Conservation (phyloP, 2,888 invertebrate species). For the Globia sparganii region DNA sequence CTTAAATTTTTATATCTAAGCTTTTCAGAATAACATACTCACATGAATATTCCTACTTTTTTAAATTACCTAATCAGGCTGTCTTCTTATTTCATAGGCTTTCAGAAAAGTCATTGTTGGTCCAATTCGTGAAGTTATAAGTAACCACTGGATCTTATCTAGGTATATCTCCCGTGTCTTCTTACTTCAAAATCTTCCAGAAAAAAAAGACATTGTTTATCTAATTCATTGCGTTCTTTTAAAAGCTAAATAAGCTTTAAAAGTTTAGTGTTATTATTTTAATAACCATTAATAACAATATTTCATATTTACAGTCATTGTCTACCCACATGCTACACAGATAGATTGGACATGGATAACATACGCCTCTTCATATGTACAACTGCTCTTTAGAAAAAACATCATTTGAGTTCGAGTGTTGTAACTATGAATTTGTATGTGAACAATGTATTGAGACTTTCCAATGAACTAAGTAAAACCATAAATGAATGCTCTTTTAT, state of each 20-base stretch:
- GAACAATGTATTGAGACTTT: background rate
- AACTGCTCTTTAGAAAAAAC: constrained; percentile 53
- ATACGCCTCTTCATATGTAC: constrained; percentile 73
- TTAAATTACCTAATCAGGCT: too few species aligned
- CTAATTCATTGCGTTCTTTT: constrained; percentile 2
- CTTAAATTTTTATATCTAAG: constrained; percentile 32
- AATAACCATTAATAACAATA: constrained; percentile 77
- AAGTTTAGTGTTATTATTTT: constrained; percentile 66
- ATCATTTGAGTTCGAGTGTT: constrained; percentile 47
- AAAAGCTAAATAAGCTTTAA: constrained; percentile 47
- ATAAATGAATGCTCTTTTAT: background rate
- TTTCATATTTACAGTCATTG: constrained; percentile 70
- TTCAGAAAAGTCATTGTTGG: background rate
- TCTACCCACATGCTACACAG: constrained; percentile 71
- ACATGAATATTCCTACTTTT: too few species aligned
- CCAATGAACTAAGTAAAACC: too few species aligned
- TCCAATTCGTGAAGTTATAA: background rate
- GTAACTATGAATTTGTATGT: constrained; percentile 51
- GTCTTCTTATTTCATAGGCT: too few species aligned
- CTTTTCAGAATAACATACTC: background rate
- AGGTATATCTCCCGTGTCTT: too few species aligned
- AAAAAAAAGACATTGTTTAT: background rate
- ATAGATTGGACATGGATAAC: constrained; percentile 68
- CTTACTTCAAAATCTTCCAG: background rate
- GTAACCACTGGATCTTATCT: too few species aligned